phyloP scores from a whole-genome alignment of 2,113 vertebrate genomes.

The Tyto alba region DNA sequence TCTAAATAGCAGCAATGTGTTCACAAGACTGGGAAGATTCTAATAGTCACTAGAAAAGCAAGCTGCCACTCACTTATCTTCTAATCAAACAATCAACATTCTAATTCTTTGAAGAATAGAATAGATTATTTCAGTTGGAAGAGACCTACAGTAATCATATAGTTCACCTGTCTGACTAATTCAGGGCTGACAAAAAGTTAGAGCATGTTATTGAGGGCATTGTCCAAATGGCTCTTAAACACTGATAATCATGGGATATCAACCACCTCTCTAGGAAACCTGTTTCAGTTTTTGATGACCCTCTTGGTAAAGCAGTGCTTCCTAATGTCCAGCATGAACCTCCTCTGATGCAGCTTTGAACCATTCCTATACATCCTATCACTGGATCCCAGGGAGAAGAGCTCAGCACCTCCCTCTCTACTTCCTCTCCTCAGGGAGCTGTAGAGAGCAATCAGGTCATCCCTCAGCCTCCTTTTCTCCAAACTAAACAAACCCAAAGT shows the following conservation, averaged over 20 bases:
- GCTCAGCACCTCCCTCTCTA: no score
- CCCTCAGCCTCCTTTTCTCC: no score
- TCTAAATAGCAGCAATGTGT: not conserved
- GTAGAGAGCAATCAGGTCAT: no score
- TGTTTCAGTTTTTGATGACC: not conserved
- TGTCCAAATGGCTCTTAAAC: not conserved
- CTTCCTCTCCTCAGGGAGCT: no score
- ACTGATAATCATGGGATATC: no score
- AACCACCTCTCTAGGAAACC: not conserved
- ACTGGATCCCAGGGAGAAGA: no score
- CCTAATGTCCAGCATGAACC: not conserved
- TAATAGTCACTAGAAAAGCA: not conserved
- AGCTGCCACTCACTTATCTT: not conserved
- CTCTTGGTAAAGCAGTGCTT: not conserved
- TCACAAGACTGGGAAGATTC: not conserved
- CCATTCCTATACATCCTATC: no score
- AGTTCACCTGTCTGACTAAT: not conserved
- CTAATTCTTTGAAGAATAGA: not conserved
- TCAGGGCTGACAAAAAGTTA: not conserved
- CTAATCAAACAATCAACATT: not conserved
- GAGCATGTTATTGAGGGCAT: not conserved
- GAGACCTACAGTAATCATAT: no score
- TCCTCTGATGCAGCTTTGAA: no score
- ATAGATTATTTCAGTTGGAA: no score
- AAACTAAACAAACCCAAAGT: no score